Evolutionary conservation across 2,888 invertebrate genomes (phyloP), one percentile per base, ranked within the genome.

Genomic region (Taphrorychus bicolor): DNA sequence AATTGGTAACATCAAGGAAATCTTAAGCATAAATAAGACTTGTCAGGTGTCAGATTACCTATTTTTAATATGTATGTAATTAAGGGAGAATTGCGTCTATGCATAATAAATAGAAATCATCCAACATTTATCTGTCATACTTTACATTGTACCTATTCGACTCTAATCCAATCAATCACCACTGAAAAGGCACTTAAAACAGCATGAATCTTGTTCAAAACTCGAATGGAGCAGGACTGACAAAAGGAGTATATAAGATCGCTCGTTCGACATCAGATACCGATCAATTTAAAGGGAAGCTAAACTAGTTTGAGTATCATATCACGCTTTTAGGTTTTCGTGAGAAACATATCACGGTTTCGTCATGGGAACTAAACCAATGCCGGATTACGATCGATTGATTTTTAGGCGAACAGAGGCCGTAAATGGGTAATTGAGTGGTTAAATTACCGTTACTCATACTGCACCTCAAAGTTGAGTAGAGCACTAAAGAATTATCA

Each of bases 341-440:
- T 64, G 64, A 64, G 64, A 64, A 64, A 58, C 64, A 64, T 64
- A 64, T 64, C 49, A 49, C 51, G 16, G n/a, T 64, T 58, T 64
- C 58, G 58, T 64, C 64, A 64, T 64, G 64, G 64, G 64, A 64
- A 64, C 58, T 51, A 63, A 64, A 21, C 51, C 57, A 63, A 49
- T 41, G 17, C 17, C 17, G 22, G 62, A 57, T 57, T 45, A 57
- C 41, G 59, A 21, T 57, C 42, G 58, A 58, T 58, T 45, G 58
- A 58, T 58, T 32, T 7, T 9, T 32, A 32, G 7, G 32, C 7
- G 32, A 9, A 11, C 32, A 32, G 32, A 11, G 32, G n/a, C n/a
- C 11, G 7, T 32, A 32, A 32, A 32, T 32, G 32, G 32, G 11
- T 32, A 32, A 32, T 7, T 32, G 32, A 32, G 32, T 32, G 11